Evolutionary conservation across 1,140 invertebrate genomes (phyloP).

Genomic region (Sarcophaga bullata): DNA sequence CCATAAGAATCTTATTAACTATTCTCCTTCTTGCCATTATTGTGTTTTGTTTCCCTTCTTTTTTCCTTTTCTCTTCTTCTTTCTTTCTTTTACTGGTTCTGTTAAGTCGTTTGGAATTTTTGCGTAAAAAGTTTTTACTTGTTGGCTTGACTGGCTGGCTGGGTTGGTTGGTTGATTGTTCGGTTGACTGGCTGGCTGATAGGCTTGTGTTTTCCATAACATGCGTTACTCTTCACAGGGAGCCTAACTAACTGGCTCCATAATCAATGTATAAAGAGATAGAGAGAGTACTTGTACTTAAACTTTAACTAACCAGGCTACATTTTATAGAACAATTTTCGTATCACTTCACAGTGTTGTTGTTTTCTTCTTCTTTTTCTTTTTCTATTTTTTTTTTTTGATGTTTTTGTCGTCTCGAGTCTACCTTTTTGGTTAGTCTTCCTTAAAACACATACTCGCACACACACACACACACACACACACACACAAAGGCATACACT

Average conservation of each 20-base stretch:
- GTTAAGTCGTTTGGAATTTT: background rate
- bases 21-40: background rate
- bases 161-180: background rate
- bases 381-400: too few relatives aligned
- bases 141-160: background rate
- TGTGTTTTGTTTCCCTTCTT: too few relatives aligned
- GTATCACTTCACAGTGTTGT: conserved; percentile 4
- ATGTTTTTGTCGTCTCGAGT: background rate
- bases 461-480: too few relatives aligned
- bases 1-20: conserved; percentile 35
- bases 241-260: conserved; percentile 38
- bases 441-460: background rate
- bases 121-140: conserved; percentile 21
- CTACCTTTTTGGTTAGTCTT: background rate
- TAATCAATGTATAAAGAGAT: background rate
- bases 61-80: too few relatives aligned
- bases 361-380: too few relatives aligned
- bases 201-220: background rate
- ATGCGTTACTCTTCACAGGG: conserved; percentile 32
- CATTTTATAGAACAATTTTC: conserved; percentile 17
- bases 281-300: background rate
- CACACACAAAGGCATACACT: too few relatives aligned
- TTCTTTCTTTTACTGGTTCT: too few relatives aligned
- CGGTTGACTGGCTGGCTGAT: background rate
- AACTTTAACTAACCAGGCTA: conserved; percentile 14